phyloP scores from a whole-genome alignment of 2,888 invertebrate genomes.

The Onchidella celtica region DNA sequence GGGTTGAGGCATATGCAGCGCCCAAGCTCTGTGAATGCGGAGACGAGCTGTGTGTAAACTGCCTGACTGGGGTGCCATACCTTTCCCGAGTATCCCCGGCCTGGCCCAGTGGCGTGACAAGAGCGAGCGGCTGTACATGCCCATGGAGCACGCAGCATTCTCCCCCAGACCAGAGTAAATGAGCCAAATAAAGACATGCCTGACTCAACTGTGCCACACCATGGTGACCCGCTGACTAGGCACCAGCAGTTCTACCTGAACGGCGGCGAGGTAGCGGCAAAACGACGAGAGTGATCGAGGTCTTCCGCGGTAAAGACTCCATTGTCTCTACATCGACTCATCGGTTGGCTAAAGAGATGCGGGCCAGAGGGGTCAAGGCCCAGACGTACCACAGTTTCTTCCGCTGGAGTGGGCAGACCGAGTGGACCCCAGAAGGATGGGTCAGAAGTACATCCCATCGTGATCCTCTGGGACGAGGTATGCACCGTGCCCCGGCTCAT shows the following conservation, averaged over 20 bases:
- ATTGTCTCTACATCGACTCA: neutral
- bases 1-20: conserved; percentile 1
- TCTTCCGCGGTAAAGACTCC: neutral
- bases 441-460: too few relatives aligned
- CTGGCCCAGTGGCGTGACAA: conserved; percentile 24
- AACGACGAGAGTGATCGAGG: neutral
- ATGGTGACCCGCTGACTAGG: conserved; percentile 8
- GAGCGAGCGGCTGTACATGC: neutral
- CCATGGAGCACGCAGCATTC: neutral
- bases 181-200: neutral
- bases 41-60: neutral
- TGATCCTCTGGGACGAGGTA: conserved; percentile 1
- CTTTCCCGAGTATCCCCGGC: neutral
- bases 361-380: neutral
- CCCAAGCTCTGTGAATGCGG: neutral
- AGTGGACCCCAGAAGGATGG: conserved; percentile 21
- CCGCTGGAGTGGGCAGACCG: conserved; percentile 17
- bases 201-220: conserved; percentile 3
- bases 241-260: neutral
- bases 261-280: neutral
- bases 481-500: conserved; percentile 23
- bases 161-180: neutral
- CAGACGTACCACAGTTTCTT: conserved; percentile 21
- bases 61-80: neutral
- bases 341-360: neutral